Percentiles rank a stretch among this genome's conserved stretches.
Evolutionary conservation across 2,888 invertebrate genomes (phyloP).

Genomic region (Xanthorhoe designata): DNA sequence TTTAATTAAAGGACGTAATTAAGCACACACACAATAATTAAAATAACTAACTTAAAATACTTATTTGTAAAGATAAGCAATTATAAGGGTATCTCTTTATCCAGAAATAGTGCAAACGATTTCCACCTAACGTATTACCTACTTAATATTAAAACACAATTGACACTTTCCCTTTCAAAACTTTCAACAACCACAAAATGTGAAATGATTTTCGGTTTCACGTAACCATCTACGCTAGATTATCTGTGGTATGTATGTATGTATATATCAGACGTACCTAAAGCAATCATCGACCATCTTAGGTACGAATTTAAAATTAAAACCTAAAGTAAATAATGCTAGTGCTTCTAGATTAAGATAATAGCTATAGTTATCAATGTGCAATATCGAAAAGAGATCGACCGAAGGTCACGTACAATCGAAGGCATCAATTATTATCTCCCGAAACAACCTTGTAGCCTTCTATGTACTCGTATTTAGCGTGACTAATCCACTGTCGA

Average conservation of each 20-base stretch:
- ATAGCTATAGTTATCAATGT: constrained; percentile 12
- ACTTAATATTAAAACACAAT: too few relatives aligned
- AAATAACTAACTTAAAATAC: neutral
- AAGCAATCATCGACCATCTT: neutral
- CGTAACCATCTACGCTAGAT: too few relatives aligned
- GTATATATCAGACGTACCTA: too few relatives aligned
- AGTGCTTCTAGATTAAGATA: constrained; percentile 11
- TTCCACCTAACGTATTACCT: too few relatives aligned
- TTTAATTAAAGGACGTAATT: neutral
- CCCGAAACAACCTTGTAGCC: constrained; percentile 40
- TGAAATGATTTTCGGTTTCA: too few relatives aligned
- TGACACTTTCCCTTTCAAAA: too few relatives aligned
- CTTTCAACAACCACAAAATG: too few relatives aligned
- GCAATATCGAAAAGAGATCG: constrained; percentile 11
- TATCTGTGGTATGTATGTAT: too few relatives aligned
- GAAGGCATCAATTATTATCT: constrained; percentile 31
- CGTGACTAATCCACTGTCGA: constrained; percentile 39
- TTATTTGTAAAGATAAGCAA: neutral
- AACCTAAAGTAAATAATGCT: neutral
- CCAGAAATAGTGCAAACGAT: too few relatives aligned
- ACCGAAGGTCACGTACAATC: constrained; percentile 36
- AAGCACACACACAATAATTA: neutral
- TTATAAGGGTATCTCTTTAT: too few relatives aligned
- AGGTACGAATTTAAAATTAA: neutral
- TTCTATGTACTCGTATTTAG: constrained; percentile 44